phyloP scores from a whole-genome alignment of 2,888 invertebrate species.

The Formica aserva region DNA sequence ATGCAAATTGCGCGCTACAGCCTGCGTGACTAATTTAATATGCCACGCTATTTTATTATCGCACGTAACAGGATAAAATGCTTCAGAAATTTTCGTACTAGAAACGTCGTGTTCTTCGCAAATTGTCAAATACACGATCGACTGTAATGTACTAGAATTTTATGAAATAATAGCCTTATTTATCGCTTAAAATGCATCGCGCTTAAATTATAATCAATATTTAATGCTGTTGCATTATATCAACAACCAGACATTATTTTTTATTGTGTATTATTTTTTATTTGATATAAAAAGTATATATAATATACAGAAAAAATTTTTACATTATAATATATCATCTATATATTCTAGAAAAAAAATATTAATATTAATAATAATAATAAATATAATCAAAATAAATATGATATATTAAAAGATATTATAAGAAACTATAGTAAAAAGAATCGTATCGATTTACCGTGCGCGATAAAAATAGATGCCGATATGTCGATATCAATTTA shows the following conservation, averaged over 20 bases:
- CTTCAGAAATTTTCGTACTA: slow-evolving; percentile 16
- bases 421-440: not conserved
- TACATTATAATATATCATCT: not conserved
- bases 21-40: slow-evolving; percentile 54
- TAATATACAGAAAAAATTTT: not conserved
- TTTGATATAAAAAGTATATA: not conserved
- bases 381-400: not conserved
- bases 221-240: not conserved
- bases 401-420: not conserved
- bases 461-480: not conserved
- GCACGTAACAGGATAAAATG: slow-evolving; percentile 40
- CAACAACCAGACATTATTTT: not conserved
- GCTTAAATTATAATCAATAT: not conserved
- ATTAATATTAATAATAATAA: not conserved
- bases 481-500: slow-evolving; percentile 5
- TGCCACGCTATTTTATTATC: slow-evolving; percentile 49
- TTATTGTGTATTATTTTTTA: too few relatives aligned
- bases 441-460: not conserved
- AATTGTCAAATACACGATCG: slow-evolving; percentile 26
- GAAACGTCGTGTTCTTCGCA: slow-evolving; percentile 13
- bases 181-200: not conserved
- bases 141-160: slow-evolving; percentile 5
- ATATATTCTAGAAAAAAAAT: not conserved
- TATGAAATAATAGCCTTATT: slow-evolving; percentile 20
- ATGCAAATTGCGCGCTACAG: slow-evolving; percentile 38